phyloP scores from a whole-genome alignment of 2,888 invertebrate genomes.

The Polylopha cassiicola region DNA sequence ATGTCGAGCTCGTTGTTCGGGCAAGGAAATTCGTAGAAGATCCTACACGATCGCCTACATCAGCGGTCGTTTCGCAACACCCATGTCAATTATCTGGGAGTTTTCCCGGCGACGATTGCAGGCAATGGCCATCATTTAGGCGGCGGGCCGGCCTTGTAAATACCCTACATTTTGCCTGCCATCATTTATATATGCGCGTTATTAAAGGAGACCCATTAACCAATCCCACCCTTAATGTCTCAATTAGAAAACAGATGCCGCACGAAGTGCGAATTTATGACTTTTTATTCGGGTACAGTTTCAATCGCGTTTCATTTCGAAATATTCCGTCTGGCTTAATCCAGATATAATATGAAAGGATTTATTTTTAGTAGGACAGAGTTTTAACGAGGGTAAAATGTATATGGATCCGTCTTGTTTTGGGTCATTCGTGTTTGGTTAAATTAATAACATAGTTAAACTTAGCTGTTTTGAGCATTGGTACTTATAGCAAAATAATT shows the following conservation, averaged over 20 bases:
- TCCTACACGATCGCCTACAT: conserved; percentile 28
- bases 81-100: conserved; percentile 68
- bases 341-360: conserved; percentile 10
- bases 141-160: conserved; percentile 46
- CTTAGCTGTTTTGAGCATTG: too few relatives aligned
- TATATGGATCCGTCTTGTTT: too few relatives aligned
- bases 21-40: conserved; percentile 34
- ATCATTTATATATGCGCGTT: conserved; percentile 64
- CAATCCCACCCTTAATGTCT: conserved; percentile 65
- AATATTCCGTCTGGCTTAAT: too few relatives aligned
- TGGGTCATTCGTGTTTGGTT: too few relatives aligned
- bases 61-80: conserved; percentile 48
- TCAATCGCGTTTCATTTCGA: conserved; percentile 15
- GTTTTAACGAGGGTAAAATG: too few relatives aligned
- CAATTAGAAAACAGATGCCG: conserved; percentile 69
- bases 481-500: too few relatives aligned
- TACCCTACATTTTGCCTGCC: conserved; percentile 48
- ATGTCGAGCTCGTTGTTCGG: conserved; percentile 30
- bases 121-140: conserved; percentile 62
- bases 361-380: too few relatives aligned
- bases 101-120: conserved; percentile 64
- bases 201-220: conserved; percentile 61
- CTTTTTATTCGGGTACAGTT: conserved; percentile 45
- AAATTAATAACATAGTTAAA: too few relatives aligned
- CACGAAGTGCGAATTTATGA: conserved; percentile 52